phyloP scores from a whole-genome alignment of 2,888 invertebrate species.

The Standfussiana lucernea region DNA sequence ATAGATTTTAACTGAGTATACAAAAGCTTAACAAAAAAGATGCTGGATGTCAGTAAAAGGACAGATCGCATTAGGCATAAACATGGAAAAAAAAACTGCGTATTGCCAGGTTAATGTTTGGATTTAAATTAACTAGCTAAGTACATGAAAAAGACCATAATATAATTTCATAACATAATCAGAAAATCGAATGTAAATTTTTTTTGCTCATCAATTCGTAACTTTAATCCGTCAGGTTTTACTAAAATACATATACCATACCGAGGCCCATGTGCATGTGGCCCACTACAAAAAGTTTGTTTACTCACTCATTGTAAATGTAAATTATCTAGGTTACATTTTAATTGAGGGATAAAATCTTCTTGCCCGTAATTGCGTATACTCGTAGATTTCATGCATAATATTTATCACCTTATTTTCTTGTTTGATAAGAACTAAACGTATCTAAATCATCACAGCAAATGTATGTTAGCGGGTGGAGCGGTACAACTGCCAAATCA shows the following conservation, averaged over 20 bases:
- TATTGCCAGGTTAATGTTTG: background rate
- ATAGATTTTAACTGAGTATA: too few species aligned
- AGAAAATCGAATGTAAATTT: background rate
- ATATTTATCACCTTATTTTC: constrained; percentile 17
- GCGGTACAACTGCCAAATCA: background rate
- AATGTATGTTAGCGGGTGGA: background rate
- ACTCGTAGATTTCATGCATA: constrained; percentile 12
- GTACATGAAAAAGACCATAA: background rate
- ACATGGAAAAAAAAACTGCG: too few species aligned
- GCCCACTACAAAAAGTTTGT: background rate
- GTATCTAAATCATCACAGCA: background rate
- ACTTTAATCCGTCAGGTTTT: background rate
- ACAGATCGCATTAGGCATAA: too few species aligned
- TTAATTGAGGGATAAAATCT: constrained; percentile 13
- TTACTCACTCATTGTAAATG: background rate
- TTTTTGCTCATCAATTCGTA: background rate
- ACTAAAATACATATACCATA: background rate
- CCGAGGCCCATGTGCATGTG: background rate
- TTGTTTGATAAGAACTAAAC: constrained; percentile 33
- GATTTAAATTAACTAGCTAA: background rate
- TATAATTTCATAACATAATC: too few species aligned
- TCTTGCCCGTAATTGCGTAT: constrained; percentile 27
- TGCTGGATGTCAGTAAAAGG: too few species aligned
- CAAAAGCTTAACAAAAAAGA: too few species aligned
- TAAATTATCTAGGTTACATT: constrained; percentile 35